Evolutionary conservation across 2,797 vertebrate species (phyloP).

Genomic region (Pachyuromys duprasi): DNA sequence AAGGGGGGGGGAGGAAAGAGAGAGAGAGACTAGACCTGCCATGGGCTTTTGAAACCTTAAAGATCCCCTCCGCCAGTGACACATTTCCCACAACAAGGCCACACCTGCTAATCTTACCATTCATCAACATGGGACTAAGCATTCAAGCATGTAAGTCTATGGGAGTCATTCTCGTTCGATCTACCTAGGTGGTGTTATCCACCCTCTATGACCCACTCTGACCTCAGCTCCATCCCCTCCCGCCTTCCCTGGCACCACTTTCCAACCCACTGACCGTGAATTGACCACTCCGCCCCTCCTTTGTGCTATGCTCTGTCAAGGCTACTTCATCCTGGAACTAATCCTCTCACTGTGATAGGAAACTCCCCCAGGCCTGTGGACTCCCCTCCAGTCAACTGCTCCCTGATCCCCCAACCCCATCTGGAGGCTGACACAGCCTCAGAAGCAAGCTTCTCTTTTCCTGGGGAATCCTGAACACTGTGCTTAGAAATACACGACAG

Average conservation of each 20-base stretch:
- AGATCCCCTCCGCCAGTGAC: not conserved
- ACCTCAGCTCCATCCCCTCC: not conserved
- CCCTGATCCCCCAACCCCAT: not conserved
- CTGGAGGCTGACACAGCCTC: not conserved
- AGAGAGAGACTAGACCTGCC: not conserved
- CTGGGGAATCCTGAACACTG: not conserved
- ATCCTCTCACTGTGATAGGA: not conserved
- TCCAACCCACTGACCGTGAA: not conserved
- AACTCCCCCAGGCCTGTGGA: not conserved
- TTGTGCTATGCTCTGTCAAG: not conserved
- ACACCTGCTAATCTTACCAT: not conserved
- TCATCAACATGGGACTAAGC: not conserved
- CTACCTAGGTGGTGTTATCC: rapidly evolving
- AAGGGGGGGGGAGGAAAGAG: not conserved
- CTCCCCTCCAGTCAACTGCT: not conserved
- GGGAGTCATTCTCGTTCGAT: not conserved
- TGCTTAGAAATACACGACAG: not conserved
- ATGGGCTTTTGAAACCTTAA: not conserved
- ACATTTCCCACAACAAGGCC: not conserved
- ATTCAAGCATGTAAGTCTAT: not conserved
- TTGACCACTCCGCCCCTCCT: not conserved
- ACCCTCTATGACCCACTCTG: not conserved
- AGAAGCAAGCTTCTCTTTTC: not conserved
- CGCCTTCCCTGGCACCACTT: not conserved
- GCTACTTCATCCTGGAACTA: not conserved